A percentile compares a stretch with the other conserved stretches of the same genome.
Evolutionary conservation across 2,113 vertebrate species (phyloP).

Genomic region (Nesoenas mayeri): DNA sequence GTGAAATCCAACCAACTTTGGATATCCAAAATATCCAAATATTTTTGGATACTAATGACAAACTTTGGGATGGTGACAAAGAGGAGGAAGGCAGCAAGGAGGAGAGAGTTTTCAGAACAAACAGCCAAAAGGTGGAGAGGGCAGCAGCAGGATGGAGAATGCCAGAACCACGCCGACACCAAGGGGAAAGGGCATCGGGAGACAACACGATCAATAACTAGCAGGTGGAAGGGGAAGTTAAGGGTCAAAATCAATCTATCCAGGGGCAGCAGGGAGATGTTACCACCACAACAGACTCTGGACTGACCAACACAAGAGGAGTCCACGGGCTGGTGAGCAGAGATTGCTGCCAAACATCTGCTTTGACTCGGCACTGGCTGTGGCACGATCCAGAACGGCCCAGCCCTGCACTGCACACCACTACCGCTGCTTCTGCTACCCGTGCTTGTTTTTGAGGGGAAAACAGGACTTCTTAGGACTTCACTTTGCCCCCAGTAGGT

Average conservation of each 20-base stretch:
- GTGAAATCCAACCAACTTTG: neutral
- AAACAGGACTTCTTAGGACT: neutral
- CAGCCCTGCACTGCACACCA: neutral
- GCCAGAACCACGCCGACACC: conserved; percentile 7
- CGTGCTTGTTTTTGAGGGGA: neutral
- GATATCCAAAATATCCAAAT: neutral
- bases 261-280: neutral
- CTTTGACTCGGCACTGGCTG: neutral
- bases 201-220: neutral
- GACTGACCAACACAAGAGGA: neutral
- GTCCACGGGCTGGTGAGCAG: neutral
- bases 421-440: neutral
- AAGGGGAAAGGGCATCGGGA: conserved; percentile 14
- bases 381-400: neutral
- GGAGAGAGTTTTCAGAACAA: neutral
- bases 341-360: neutral
- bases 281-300: neutral
- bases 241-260: conserved; percentile 16
- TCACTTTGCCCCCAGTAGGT: neutral
- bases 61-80: neutral
- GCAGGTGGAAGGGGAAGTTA: conserved; percentile 25
- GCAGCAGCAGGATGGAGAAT: neutral
- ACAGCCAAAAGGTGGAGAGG: neutral
- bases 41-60: neutral
- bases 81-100: neutral